A percentile compares a stretch with the other conserved stretches of the same genome.
phyloP scores from a whole-genome alignment of 2,113 vertebrate species.

The Tamias sibiricus region DNA sequence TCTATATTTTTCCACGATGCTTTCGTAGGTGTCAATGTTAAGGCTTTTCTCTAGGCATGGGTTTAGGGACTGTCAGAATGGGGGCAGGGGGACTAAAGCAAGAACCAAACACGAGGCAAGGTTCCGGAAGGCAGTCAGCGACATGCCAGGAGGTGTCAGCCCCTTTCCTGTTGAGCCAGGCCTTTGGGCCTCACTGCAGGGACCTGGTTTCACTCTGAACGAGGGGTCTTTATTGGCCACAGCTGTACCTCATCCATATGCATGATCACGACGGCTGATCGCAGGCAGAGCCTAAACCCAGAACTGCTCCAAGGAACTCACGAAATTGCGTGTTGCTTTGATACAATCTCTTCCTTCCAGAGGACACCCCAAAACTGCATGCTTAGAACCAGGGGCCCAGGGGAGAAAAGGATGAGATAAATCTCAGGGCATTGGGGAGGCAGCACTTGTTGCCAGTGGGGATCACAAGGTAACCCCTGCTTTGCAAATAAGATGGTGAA shows the following conservation, averaged over 20 bases:
- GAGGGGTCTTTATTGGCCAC: conserved; percentile 61
- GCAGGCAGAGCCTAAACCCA: conserved; percentile 35
- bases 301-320: conserved; percentile 68
- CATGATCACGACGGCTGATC: background rate
- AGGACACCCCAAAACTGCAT: background rate
- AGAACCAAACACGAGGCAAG: background rate
- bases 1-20: background rate
- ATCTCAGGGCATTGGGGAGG: background rate
- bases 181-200: background rate
- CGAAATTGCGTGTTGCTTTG: conserved; percentile 18
- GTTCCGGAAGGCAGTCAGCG: conserved; percentile 28
- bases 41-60: background rate
- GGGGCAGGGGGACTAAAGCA: background rate
- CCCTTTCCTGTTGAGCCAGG: background rate
- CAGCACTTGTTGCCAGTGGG: background rate
- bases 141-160: conserved; percentile 4
- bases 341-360: conserved; percentile 53
- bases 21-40: conserved; percentile 5
- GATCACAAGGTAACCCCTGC: background rate
- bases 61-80: background rate
- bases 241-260: conserved; percentile 64
- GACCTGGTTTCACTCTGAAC: conserved; percentile 63
- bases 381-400: background rate
- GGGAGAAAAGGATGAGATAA: background rate
- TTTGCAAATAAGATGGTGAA: background rate